Evolutionary conservation across 2,113 vertebrate genomes (phyloP).

Genomic region (Globicephala melas): DNA sequence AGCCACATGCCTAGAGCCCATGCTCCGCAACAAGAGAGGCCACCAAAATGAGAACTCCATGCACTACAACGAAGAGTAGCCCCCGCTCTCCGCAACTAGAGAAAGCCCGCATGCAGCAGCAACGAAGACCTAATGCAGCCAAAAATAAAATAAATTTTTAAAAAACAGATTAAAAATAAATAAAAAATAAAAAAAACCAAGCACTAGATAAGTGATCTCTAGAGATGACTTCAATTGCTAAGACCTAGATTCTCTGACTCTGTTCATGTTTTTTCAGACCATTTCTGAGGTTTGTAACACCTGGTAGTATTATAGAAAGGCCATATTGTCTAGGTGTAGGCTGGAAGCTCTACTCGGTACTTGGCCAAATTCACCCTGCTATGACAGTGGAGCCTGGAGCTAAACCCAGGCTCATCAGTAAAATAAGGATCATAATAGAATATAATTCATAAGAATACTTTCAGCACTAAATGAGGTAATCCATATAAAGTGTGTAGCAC

Average conservation of each 20-base stretch:
- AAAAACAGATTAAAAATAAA: no score
- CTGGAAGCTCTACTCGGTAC: background rate
- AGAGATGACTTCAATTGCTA: background rate
- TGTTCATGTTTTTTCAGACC: background rate
- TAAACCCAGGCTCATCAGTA: background rate
- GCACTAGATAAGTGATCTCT: background rate
- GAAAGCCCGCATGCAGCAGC: no score
- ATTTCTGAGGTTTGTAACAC: background rate
- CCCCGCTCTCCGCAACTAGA: no score
- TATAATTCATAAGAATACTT: background rate
- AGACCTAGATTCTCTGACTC: background rate
- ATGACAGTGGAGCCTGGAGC: background rate
- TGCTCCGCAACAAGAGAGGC: no score
- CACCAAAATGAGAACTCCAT: no score
- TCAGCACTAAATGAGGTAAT: background rate
- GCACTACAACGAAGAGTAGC: no score
- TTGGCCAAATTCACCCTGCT: background rate
- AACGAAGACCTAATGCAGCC: no score
- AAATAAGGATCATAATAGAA: background rate
- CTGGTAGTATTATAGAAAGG: background rate
- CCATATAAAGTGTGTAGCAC: background rate
- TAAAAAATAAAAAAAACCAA: background rate
- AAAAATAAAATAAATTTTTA: no score
- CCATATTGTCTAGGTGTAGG: background rate
- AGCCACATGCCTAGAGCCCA: no score